phyloP scores from a whole-genome alignment of 2,888 invertebrate species.

The Cantharis rustica region DNA sequence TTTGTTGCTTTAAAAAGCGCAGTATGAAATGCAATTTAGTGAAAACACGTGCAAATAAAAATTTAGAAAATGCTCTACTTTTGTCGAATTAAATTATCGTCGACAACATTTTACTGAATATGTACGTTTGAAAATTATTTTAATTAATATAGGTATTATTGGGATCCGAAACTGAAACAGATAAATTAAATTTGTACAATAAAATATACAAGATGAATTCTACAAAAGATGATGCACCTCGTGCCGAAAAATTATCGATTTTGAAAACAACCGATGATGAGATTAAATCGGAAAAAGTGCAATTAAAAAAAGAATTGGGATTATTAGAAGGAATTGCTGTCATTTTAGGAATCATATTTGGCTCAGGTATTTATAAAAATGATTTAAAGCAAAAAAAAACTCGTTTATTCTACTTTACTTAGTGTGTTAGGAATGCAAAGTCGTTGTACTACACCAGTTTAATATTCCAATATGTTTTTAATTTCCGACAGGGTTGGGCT shows the following conservation, averaged over 20 bases:
- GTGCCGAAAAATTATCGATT: conserved; percentile 52
- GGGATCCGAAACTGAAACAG: background rate
- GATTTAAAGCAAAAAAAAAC: background rate
- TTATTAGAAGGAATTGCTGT: conserved; percentile 91
- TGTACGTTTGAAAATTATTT: background rate
- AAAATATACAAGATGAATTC: background rate
- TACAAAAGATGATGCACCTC: conserved; percentile 25
- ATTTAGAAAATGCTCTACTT: background rate
- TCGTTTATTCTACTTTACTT: background rate
- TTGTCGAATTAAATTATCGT: background rate
- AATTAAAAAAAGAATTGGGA: conserved; percentile 88
- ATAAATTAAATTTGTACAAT: background rate
- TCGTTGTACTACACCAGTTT: background rate
- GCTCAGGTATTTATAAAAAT: conserved; percentile 67
- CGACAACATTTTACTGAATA: background rate
- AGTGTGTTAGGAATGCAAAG: background rate
- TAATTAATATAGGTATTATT: background rate
- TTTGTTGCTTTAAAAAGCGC: background rate
- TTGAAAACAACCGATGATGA: conserved; percentile 41
- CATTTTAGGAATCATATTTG: conserved; percentile 92
- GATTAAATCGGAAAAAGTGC: conserved; percentile 58
- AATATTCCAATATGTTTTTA: background rate
- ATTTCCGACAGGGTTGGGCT: background rate
- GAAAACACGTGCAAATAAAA: background rate
- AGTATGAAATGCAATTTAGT: background rate